Conservation (phyloP, 2,113 vertebrate genomes). For the Elgaria multicarinata region DNA sequence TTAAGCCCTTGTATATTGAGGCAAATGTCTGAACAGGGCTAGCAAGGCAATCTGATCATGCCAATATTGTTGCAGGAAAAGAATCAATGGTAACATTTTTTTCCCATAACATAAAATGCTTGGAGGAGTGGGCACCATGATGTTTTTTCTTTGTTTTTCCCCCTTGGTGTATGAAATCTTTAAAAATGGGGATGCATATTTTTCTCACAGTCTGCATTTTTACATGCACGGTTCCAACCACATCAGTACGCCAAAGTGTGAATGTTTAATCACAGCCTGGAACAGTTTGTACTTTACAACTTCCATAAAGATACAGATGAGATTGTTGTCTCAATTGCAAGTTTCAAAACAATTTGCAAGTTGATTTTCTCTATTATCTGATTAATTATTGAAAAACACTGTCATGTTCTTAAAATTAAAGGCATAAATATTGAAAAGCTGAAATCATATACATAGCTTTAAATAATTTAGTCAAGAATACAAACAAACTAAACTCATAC, state of each 20-base stretch:
- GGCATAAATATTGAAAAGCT: background rate
- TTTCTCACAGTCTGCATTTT: background rate
- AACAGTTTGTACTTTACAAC: background rate
- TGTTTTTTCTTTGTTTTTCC: background rate
- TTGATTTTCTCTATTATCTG: background rate
- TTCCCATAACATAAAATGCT: background rate
- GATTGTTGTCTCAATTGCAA: background rate
- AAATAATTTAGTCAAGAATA: background rate
- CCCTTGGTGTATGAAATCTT: background rate
- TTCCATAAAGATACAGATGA: background rate
- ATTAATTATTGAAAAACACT: conserved; percentile 21
- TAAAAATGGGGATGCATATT: background rate
- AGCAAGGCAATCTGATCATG: background rate
- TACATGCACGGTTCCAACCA: background rate
- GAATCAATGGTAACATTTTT: background rate
- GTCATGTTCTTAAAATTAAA: background rate
- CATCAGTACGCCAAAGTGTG: background rate
- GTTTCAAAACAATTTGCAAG: conserved; percentile 12
- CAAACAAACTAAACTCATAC: background rate
- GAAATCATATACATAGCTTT: background rate
- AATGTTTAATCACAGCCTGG: conserved; percentile 8
- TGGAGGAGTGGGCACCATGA: background rate
- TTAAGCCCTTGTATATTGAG: no score
- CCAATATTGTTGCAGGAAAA: background rate
- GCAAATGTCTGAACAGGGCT: no score